A percentile compares a stretch with the other conserved stretches of the same genome.
Conservation (phyloP, 2,888 invertebrate genomes). For the Melangyna quadrimaculata region DNA sequence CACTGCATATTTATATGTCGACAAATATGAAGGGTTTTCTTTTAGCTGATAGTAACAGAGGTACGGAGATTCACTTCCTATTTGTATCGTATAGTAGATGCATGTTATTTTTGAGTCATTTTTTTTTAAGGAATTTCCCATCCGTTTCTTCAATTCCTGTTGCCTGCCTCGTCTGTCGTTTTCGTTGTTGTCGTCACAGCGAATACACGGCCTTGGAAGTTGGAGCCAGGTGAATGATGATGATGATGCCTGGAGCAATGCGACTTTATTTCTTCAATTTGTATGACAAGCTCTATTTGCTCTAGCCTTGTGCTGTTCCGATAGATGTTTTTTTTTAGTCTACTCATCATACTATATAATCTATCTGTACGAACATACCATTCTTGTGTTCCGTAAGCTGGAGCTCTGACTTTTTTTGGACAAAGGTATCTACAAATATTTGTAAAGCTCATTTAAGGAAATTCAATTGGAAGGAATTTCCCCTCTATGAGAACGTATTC, state of each 20-base stretch:
- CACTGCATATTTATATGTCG: background rate
- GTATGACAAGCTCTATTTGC: slow-evolving; percentile 47
- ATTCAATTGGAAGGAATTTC: slow-evolving; percentile 74
- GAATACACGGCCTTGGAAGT: background rate
- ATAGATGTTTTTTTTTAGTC: background rate
- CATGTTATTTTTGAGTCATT: slow-evolving; percentile 21
- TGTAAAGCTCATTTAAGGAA: slow-evolving; percentile 78
- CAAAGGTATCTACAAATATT: slow-evolving; percentile 60
- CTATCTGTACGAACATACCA: background rate
- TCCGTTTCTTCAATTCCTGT: slow-evolving; percentile 63
- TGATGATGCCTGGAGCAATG: slow-evolving; percentile 53
- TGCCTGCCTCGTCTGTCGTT: slow-evolving; percentile 18
- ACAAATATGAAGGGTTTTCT: background rate
- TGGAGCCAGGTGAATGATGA: background rate
- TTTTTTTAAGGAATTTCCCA: slow-evolving; percentile 56
- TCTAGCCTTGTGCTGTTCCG: slow-evolving; percentile 14
- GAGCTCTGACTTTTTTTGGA: slow-evolving; percentile 7
- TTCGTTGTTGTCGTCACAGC: background rate
- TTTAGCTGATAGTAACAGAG: background rate
- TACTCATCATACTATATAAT: background rate
- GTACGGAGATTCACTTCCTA: background rate
- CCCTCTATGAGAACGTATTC: slow-evolving; percentile 61
- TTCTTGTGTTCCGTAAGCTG: background rate
- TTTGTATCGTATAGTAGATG: slow-evolving; percentile 13
- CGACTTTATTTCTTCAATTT: slow-evolving; percentile 42